Evolutionary conservation across 2,888 invertebrate species (phyloP), one percentile per base, ranked within the genome.

Genomic region (Coleophora flavipennella): DNA sequence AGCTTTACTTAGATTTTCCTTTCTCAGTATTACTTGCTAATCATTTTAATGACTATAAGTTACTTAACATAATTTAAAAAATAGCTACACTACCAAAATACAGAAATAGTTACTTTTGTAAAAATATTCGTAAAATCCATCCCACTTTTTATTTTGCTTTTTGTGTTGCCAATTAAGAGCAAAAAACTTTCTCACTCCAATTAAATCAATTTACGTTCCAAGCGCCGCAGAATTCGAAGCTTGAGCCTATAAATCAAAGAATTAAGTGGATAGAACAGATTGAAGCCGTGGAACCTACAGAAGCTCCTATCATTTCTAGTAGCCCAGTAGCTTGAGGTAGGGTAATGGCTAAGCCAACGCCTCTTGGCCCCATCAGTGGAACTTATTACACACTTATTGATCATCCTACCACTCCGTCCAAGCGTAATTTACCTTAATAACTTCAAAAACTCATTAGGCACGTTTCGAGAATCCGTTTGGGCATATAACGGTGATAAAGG

Each of bases 341-440:
- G 20, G 20, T 20, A 20, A 20, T 20, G 20, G 20, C 20, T 20
- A 20, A 20, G 6, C 20, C 46, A 54, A 57, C 59, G 62, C 59
- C 63, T 52, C 48, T 58, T 46, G 46, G 48, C 31, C 46, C 62
- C 69, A 69, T 71, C 70, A 67, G 42, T 48, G 48, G 51, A 63
- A 66, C 65, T 57, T 67, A 74, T 75, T 70, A 76, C 62, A 59
- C 54, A 54, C 51, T 55, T 68, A 68, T 67, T 69, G 69, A 70
- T 68, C 58, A 54, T 55, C 53, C 59, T 55, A 20, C 55, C 56
- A 52, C 57, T 52, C 56, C 62, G 59, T 61, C 63, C 59, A 49
- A 62, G 62, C 59, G 73, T 67, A 72, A 78, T 79, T 79, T 77
- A 63, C 65, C 63, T 72, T 79, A 77, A 80, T 79, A 76, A 74